Evolutionary conservation across 2,113 vertebrate species (phyloP).

Genomic region (Illadopsis cleaveri): DNA sequence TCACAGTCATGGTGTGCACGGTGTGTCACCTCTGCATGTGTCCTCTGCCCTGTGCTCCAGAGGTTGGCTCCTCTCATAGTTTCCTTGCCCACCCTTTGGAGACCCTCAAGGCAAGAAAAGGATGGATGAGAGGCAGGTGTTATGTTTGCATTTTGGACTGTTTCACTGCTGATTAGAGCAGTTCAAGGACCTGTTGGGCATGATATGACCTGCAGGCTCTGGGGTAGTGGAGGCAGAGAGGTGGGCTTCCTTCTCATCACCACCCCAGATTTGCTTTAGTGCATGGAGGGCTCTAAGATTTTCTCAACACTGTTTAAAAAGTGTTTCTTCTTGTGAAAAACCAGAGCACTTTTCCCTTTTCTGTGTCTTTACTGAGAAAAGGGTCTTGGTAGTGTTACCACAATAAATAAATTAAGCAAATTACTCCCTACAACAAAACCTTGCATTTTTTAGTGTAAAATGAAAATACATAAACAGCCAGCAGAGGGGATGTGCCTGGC

Average conservation of each 20-base stretch:
- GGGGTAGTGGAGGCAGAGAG: not conserved
- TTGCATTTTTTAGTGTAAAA: not conserved
- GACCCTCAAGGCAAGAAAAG: not conserved
- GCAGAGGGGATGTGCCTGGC: not conserved
- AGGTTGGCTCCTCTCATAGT: not conserved
- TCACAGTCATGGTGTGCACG: rapidly evolving
- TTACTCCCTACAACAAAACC: not conserved
- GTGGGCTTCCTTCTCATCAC: not conserved
- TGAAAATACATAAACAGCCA: not conserved
- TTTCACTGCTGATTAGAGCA: not conserved
- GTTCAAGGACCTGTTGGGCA: not conserved
- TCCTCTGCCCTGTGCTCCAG: rapidly evolving
- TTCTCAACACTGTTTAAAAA: not conserved
- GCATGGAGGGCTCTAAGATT: rapidly evolving
- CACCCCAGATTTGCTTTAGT: not conserved
- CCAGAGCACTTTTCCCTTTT: not conserved
- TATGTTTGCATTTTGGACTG: not conserved
- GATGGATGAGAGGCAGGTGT: not conserved
- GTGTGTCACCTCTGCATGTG: not conserved
- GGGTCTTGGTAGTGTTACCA: not conserved
- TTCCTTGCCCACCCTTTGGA: not conserved
- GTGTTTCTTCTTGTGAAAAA: not conserved
- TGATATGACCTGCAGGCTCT: not conserved
- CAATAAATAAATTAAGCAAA: not conserved
- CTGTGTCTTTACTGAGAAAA: not conserved